A percentile compares a stretch with the other conserved stretches of the same genome.
Evolutionary conservation across 2,113 vertebrate species (phyloP).

Genomic region (Psettodes erumei): DNA sequence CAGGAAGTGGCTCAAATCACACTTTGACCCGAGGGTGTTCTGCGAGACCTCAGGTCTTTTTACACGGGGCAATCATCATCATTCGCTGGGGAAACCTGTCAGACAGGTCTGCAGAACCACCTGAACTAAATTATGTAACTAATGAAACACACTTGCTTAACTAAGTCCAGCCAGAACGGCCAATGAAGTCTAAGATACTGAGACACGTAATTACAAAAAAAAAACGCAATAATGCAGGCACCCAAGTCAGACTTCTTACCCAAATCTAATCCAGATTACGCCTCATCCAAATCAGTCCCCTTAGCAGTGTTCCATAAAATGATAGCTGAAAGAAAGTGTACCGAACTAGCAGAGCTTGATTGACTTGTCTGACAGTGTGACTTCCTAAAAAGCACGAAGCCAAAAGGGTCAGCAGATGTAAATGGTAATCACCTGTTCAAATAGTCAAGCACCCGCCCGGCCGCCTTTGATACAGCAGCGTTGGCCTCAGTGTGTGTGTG

Average conservation of each 20-base stretch:
- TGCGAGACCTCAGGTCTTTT: constrained; percentile 44
- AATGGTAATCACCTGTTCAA: constrained; percentile 88
- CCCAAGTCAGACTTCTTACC: not conserved
- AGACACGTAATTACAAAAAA: constrained; percentile 15
- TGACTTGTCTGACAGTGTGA: constrained; percentile 53
- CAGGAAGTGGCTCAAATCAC: constrained; percentile 70
- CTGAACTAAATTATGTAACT: constrained; percentile 52
- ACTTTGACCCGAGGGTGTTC: constrained; percentile 69
- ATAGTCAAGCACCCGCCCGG: constrained; percentile 70
- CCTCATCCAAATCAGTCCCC: not conserved
- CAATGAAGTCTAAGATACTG: not conserved
- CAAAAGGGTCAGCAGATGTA: constrained; percentile 73
- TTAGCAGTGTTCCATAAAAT: not conserved
- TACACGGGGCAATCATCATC: constrained; percentile 58
- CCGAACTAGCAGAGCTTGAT: constrained; percentile 37
- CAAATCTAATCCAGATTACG: not conserved
- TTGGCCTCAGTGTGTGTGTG: constrained; percentile 35
- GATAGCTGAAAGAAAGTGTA: not conserved
- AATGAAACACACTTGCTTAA: constrained; percentile 24
- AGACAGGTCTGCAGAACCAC: constrained; percentile 33
- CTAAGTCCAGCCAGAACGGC: not conserved
- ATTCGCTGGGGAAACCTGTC: constrained; percentile 34
- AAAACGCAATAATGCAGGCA: not conserved
- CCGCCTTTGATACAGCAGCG: constrained; percentile 79
- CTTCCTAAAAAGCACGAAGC: constrained; percentile 68